Base-by-base conservation (phyloP, 2,797 vertebrate species). In the Acipenser oxyrinchus region DNA sequence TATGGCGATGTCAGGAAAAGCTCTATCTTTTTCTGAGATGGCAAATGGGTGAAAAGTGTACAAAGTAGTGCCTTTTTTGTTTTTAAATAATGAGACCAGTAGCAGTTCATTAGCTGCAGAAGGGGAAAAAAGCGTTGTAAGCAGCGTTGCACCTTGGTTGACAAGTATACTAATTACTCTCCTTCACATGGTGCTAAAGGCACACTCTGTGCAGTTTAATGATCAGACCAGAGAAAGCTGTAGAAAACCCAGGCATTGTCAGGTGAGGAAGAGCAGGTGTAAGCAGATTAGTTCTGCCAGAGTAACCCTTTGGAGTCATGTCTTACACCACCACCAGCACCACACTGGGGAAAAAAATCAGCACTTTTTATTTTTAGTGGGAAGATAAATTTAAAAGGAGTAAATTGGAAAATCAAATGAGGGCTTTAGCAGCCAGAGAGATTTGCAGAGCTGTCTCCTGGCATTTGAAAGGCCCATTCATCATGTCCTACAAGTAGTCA, bases 361-460 rank as follows among this genome's bases (percentile, higher is more conserved):
- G 89, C 88, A 91, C 90, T 92, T 92, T 90, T 90, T 91, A 90
- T 89, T 87, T 86, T 87, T 91, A 93, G 90, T 89, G 84, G 92
- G 91, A 94, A 95, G 94, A 97, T 96, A 95, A 94, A 97, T 98
- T 98, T 95, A 97, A 97, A 94, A 96, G 93, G 93, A 96, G 94
- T 98, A 98, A 98, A 99, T 99, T 98, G 95, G 95, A 97, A 98
- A 98, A 98, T 99, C 95, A 97, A 98, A 99, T 95, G 94, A 96
- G 93, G 93, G 95, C 94, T 97, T 95, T 94, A 95, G 94, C 94
- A 95, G 93, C 94, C 91, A 84, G 88, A 88, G 94, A 98, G 95
- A 99, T 99, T 99, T 98, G 94, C 96, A 91, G 93, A 96, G 95
- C 96, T 96, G 96, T 99, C 96, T 93, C 90, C 93, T 89, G 86